A percentile compares a stretch with the other conserved stretches of the same genome.
Conservation (phyloP, 2,888 invertebrate genomes). For the Ctena decussata region DNA sequence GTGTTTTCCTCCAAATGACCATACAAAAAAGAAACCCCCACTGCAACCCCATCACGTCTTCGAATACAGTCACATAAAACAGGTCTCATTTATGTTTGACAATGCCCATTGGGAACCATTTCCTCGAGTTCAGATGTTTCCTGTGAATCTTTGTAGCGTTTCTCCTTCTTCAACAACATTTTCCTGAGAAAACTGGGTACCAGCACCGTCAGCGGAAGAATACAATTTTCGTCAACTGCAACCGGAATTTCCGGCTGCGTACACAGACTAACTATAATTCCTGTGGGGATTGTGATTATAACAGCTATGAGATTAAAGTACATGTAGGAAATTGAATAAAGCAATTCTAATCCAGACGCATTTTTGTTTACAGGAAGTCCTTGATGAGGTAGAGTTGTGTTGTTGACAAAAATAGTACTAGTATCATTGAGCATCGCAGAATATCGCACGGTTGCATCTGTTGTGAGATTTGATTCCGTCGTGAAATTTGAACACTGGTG, state of each 20-base stretch:
- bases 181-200: slow-evolving; percentile 22
- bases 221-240: slow-evolving; percentile 6
- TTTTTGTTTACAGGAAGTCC: no score
- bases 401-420: no score
- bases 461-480: no score
- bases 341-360: neutral
- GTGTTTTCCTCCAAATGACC: no score
- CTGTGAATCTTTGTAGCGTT: neutral
- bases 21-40: no score
- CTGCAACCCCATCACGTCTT: no score
- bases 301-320: slow-evolving; percentile 20
- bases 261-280: slow-evolving; percentile 6
- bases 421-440: no score
- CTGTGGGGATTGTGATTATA: slow-evolving; percentile 8
- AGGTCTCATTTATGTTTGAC: no score
- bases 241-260: slow-evolving; percentile 19
- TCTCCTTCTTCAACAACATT: neutral
- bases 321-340: slow-evolving; percentile 1
- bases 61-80: no score
- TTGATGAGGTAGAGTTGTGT: no score
- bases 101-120: neutral
- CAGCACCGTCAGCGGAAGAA: slow-evolving; percentile 17
- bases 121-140: neutral
- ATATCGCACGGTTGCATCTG: no score
- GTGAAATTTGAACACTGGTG: neutral